phyloP scores from a whole-genome alignment of 37 sponge, comb jelly and placozoan genomes.

The Chondrosia reniformis region DNA sequence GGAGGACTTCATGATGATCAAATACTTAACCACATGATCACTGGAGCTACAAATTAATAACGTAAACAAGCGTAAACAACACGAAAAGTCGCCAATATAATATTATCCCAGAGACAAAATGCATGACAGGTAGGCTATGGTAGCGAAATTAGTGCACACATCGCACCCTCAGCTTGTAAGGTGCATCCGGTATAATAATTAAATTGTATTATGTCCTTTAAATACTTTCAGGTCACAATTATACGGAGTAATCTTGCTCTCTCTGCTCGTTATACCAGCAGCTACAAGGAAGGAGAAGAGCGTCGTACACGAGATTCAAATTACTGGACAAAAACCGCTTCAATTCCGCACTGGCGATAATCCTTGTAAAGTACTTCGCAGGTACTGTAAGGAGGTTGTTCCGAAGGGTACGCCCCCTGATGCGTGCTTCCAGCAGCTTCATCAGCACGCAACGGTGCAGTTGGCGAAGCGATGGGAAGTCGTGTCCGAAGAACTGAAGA shows the following conservation, averaged over 20 bases:
- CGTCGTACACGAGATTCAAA: constrained; percentile 23
- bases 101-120: too few relatives aligned
- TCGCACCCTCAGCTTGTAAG: too few relatives aligned
- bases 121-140: too few relatives aligned
- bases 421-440: constrained; percentile 59
- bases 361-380: constrained; percentile 72
- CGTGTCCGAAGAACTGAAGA: constrained; percentile 32
- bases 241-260: not conserved
- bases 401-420: constrained; percentile 20
- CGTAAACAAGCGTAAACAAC: too few relatives aligned
- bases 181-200: too few relatives aligned
- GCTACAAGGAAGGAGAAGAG: not conserved
- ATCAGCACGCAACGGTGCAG: constrained; percentile 47
- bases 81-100: too few relatives aligned
- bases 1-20: too few relatives aligned
- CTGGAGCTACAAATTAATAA: too few relatives aligned
- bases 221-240: too few relatives aligned
- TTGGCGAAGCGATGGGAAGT: constrained; percentile 55
- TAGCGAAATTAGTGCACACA: too few relatives aligned
- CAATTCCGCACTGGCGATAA: constrained; percentile 54
- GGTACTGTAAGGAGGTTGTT: constrained; percentile 64
- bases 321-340: constrained; percentile 57
- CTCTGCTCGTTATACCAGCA: not conserved
- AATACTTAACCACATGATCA: too few relatives aligned
- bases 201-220: too few relatives aligned